Percentiles rank a stretch among this genome's conserved stretches.
Conservation (phyloP, 2,888 invertebrate species). For the Mantis religiosa region DNA sequence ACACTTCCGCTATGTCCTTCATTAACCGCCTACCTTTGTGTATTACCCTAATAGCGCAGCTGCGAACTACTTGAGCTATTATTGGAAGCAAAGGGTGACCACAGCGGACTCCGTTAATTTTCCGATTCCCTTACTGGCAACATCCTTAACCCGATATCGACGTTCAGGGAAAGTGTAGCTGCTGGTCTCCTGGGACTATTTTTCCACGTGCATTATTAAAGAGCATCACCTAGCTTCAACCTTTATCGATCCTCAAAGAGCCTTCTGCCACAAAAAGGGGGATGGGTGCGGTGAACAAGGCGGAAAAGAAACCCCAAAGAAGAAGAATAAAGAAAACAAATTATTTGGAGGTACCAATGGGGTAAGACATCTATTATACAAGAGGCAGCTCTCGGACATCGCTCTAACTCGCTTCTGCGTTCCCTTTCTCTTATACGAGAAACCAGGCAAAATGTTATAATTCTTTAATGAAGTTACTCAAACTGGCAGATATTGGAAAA, state of each 20-base stretch:
- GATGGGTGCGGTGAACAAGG: background rate
- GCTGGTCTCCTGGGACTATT: background rate
- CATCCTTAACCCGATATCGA: background rate
- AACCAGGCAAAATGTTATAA: no score
- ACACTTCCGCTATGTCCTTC: no score
- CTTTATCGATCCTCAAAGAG: slow-evolving; percentile 2
- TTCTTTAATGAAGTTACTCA: no score
- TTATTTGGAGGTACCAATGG: background rate
- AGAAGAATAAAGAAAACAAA: background rate
- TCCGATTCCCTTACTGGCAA: background rate
- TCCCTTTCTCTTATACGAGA: background rate
- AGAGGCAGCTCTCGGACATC: background rate
- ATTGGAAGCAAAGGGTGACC: background rate
- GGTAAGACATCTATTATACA: background rate
- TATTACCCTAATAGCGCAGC: no score
- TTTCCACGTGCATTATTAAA: slow-evolving; percentile 5
- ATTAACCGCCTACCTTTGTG: no score
- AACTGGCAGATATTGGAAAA: no score
- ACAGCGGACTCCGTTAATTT: background rate
- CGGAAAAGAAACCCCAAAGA: background rate
- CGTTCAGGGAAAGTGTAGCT: background rate
- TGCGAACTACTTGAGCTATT: background rate
- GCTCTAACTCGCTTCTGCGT: background rate
- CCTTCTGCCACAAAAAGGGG: slow-evolving; percentile 1
- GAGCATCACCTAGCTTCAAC: slow-evolving; percentile 1